Conservation (phyloP, 2,113 vertebrate genomes). For the Petromus typicus region DNA sequence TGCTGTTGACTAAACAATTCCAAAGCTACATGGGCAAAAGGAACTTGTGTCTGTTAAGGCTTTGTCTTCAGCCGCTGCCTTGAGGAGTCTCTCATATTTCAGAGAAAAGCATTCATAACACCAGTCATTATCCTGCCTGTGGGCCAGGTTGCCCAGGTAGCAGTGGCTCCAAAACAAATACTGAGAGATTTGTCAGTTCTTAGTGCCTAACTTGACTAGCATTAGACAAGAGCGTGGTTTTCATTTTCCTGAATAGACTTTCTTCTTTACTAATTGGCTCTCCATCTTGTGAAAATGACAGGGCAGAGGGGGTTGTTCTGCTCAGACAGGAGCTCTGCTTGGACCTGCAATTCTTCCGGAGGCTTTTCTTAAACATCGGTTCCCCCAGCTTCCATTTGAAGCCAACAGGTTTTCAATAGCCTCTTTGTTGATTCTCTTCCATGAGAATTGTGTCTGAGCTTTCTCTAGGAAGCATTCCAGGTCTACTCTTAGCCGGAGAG, state of each 20-base stretch:
- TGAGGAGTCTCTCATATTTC: conserved; percentile 15
- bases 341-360: background rate
- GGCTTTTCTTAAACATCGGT: background rate
- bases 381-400: background rate
- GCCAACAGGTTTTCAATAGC: conserved; percentile 58
- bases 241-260: background rate
- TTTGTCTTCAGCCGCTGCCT: conserved; percentile 17
- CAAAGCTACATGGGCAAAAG: conserved; percentile 25
- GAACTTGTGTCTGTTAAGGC: background rate
- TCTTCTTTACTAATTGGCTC: conserved; percentile 44
- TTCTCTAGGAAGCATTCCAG: conserved; percentile 56
- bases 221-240: conserved; percentile 18
- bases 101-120: background rate
- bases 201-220: background rate
- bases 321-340: background rate
- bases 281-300: background rate
- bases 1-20: conserved; percentile 34
- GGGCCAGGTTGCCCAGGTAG: background rate
- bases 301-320: background rate
- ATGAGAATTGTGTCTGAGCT: conserved; percentile 51
- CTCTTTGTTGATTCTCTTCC: conserved; percentile 35
- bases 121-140: conserved; percentile 5
- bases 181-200: conserved; percentile 29
- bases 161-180: conserved; percentile 50
- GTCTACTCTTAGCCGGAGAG: background rate